Evolutionary conservation across 2,113 vertebrate genomes (phyloP), one percentile per base, ranked within the genome.

Genomic region (Hippocampus zosterae): DNA sequence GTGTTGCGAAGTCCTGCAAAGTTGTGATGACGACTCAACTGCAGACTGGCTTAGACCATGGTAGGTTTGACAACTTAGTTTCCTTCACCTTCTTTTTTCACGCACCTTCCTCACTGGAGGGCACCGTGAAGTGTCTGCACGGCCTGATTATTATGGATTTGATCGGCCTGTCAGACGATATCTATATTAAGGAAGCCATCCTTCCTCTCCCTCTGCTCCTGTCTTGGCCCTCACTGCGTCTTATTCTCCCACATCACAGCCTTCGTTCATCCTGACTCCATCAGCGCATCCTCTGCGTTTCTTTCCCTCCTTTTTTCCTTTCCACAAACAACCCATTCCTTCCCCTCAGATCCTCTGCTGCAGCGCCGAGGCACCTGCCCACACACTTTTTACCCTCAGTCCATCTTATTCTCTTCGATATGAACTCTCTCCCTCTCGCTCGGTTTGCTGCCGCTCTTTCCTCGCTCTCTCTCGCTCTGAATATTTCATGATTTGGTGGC

Each of bases 401-500:
- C 85, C 65, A 71, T 84, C 77, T 86, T 72, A 46, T 40, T 74
- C 77, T 73, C 69, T 77, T 69, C 74, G 81, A 75, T 77, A 72
- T 75, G 70, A 82, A 80, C 82, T 82, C 76, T 70, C 75, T 83
- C 82, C 73, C 73, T 79, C 71, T 62, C n/a, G 48, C 5, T 68
- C 56, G 69, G 52, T 63, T 16, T 64, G 27, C 29, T 66, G 73
- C 73, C 72, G 79, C 48, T 66, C 73, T 76, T 79, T 67, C 69
- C 67, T 81, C 78, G 76, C 71, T 48, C 71, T 64, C 73, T 74
- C 52, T 74, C 41, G 69, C 76, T 79, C 81, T 98, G 93, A 96
- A 98, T 98, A 95, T 98, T 98, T 98, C 88, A 98, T 96, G 93
- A 84, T 71, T 90, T 92, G 89, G 85, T 91, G 89, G 84, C 91